phyloP scores from a whole-genome alignment of 2,888 invertebrate species.

The Drosophila melanocephala region DNA sequence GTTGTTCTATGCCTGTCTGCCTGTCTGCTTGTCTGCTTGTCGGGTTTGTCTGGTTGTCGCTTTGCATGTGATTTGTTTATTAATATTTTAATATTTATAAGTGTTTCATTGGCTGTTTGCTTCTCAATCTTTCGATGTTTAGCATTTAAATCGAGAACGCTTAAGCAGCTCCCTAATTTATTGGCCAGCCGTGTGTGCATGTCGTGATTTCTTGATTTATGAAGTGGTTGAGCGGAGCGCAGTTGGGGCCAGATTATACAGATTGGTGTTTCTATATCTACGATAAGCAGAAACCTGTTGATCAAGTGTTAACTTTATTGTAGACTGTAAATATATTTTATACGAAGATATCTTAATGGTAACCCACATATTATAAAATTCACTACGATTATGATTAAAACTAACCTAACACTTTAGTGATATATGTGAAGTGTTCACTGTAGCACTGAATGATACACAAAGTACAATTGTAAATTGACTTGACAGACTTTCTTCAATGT shows the following conservation, averaged over 20 bases:
- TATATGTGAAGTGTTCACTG: background rate
- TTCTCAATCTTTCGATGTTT: conserved; percentile 31
- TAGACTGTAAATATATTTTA: background rate
- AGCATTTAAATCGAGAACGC: conserved; percentile 45
- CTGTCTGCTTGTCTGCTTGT: conserved; percentile 7
- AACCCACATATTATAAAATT: background rate
- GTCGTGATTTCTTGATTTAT: conserved; percentile 67
- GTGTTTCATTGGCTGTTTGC: conserved; percentile 2
- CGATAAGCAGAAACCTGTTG: background rate
- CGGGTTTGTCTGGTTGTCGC: conserved; percentile 22
- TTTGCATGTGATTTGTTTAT: conserved; percentile 51
- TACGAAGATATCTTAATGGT: background rate
- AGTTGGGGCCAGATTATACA: conserved; percentile 37
- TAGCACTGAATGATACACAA: background rate
- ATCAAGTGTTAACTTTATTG: background rate
- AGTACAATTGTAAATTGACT: background rate
- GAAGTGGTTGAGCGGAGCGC: conserved; percentile 38
- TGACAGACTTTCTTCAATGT: background rate
- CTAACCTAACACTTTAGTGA: background rate
- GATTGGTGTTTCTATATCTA: conserved; percentile 18
- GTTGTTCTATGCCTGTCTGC: conserved; percentile 27
- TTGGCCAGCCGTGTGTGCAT: conserved; percentile 59
- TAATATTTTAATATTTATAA: conserved; percentile 30
- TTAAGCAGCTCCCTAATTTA: conserved; percentile 51
- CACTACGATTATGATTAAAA: background rate